Percentiles rank a stretch among this genome's conserved stretches.
These are phyloP conservation scores for Nerophis ophidion DNA, from an alignment of 2,113 vertebrate genomes.

Conservation along the genomic window DNA sequence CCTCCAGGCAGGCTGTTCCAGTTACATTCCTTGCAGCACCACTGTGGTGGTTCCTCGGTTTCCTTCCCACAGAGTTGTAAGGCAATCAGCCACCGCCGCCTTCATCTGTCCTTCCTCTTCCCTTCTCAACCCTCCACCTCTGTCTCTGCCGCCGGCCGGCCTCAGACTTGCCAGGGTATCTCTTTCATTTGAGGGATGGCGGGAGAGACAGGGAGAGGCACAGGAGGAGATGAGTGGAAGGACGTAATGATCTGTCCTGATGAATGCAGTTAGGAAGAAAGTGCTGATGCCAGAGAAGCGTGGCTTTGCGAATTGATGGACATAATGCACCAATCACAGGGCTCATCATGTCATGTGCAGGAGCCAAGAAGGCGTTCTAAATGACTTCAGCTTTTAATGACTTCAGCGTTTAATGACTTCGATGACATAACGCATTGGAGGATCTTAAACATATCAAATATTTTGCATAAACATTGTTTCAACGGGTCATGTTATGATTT, in stretches of 20 bases:
- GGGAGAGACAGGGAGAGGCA: slow-evolving; percentile 38
- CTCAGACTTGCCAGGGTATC: slow-evolving; percentile 60
- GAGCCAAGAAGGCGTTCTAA: slow-evolving; percentile 19
- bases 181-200: slow-evolving; percentile 64
- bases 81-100: slow-evolving; percentile 33
- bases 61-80: slow-evolving; percentile 30
- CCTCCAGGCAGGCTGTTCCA: neutral
- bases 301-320: slow-evolving; percentile 41
- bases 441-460: neutral
- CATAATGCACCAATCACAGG: slow-evolving; percentile 58
- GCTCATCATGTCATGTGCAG: slow-evolving; percentile 46
- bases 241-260: slow-evolving; percentile 68
- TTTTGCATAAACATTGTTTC: too few relatives aligned
- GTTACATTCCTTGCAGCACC: slow-evolving; percentile 20
- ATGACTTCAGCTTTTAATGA: slow-evolving; percentile 4
- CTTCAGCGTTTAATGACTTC: neutral
- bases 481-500: too few relatives aligned
- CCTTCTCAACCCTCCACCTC: slow-evolving; percentile 59
- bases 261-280: slow-evolving; percentile 63
- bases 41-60: slow-evolving; percentile 24
- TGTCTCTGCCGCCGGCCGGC: slow-evolving; percentile 50
- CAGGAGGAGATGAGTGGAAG: slow-evolving; percentile 43
- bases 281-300: slow-evolving; percentile 58
- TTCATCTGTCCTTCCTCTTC: slow-evolving; percentile 28
- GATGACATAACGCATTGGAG: neutral